A percentile compares a stretch with the other conserved stretches of the same genome.
These are phyloP conservation scores for Diplodus sargus DNA, from an alignment of 2,797 vertebrate species.

Conservation along the genomic window DNA sequence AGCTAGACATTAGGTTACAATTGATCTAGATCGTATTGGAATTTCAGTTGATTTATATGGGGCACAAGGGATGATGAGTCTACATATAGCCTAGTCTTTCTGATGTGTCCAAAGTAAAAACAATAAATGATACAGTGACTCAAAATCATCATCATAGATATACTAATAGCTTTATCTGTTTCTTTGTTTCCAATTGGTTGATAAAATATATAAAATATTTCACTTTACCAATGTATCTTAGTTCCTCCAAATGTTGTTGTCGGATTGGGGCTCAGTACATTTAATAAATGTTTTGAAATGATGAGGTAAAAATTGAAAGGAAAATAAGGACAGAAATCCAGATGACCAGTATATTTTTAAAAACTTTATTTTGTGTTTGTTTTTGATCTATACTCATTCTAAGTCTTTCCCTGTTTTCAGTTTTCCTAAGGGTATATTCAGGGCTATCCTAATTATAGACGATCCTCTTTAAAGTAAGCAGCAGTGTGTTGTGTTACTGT, in stretches of 20 bases:
- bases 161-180: not conserved
- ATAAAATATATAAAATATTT: not conserved
- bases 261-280: not conserved
- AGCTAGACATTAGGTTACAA: not conserved
- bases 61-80: conserved; percentile 3
- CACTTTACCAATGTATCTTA: not conserved
- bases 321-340: too few relatives aligned
- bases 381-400: too few relatives aligned
- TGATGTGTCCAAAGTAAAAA: not conserved
- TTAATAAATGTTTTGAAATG: not conserved
- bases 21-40: conserved; percentile 5
- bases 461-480: not conserved
- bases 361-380: too few relatives aligned
- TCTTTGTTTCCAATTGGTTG: not conserved
- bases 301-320: not conserved
- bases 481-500: not conserved
- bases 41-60: conserved; percentile 18
- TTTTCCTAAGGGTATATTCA: not conserved
- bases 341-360: too few relatives aligned
- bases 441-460: too few relatives aligned
- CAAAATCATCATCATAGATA: not conserved
- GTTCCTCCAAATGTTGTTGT: too few relatives aligned
- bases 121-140: not conserved
- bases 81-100: not conserved
- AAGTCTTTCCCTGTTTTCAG: not conserved